Conservation (phyloP, 2,888 invertebrate species). For the Agelastica alni region DNA sequence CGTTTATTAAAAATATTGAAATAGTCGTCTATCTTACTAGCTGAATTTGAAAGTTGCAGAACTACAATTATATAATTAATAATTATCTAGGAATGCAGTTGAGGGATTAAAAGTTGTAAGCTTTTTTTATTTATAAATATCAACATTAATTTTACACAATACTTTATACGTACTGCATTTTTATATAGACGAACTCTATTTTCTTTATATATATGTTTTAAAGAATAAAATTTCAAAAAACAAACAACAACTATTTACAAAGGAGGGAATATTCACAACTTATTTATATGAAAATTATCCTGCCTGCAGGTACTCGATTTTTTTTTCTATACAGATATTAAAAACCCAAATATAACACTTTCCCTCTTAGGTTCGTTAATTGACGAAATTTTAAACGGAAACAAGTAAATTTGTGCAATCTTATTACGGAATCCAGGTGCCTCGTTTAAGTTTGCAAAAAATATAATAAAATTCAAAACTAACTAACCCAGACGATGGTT, state of each 20-base stretch:
- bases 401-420: conserved; percentile 41
- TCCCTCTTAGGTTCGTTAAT: conserved; percentile 41
- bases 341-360: conserved; percentile 34
- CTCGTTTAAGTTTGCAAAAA: too few species aligned
- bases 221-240: conserved; percentile 54
- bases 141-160: conserved; percentile 50
- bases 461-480: too few species aligned
- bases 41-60: conserved; percentile 40
- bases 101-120: conserved; percentile 41
- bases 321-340: conserved; percentile 32
- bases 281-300: conserved; percentile 42
- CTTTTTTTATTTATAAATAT: conserved; percentile 47
- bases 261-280: conserved; percentile 48
- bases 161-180: conserved; percentile 39
- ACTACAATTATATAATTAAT: conserved; percentile 36
- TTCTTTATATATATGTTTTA: conserved; percentile 39
- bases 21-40: conserved; percentile 40
- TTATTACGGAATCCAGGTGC: conserved; percentile 1
- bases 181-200: conserved; percentile 40
- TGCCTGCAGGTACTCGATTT: conserved; percentile 51
- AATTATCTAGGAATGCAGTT: conserved; percentile 38
- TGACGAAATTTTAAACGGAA: conserved; percentile 43
- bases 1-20: conserved; percentile 42
- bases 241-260: conserved; percentile 53
- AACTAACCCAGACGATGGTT: too few species aligned